These are phyloP conservation scores for Zosterops japonicus DNA, from an alignment of 2,113 vertebrate species.

Conservation along the genomic window DNA sequence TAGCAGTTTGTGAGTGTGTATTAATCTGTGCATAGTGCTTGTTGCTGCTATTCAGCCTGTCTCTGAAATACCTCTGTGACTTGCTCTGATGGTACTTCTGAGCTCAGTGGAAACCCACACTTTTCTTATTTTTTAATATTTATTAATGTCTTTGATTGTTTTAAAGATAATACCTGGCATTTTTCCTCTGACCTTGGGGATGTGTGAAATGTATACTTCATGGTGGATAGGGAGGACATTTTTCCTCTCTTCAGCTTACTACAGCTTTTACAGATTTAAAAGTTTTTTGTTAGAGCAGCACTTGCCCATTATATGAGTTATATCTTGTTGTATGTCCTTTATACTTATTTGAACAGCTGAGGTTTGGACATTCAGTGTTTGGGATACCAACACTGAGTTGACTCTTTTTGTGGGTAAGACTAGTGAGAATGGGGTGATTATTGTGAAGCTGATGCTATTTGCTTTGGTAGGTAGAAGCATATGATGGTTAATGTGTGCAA, in stretches of 20 bases:
- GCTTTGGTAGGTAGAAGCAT: neutral
- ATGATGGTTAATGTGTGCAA: neutral
- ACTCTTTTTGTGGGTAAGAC: neutral
- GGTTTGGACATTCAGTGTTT: neutral
- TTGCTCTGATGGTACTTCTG: no score
- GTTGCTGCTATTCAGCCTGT: neutral
- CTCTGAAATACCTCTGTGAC: neutral
- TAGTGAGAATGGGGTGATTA: neutral
- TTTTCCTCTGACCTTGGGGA: neutral
- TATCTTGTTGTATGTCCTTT: neutral
- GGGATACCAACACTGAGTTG: neutral
- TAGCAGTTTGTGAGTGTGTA: neutral
- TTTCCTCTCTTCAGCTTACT: neutral
- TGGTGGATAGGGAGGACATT: neutral
- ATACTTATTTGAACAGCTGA: rapidly evolving
- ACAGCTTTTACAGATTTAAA: neutral
- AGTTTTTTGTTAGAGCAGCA: neutral
- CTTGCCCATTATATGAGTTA: neutral
- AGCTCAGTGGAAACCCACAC: neutral
- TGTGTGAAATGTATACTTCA: neutral
- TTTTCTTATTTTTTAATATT: neutral
- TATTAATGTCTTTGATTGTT: neutral
- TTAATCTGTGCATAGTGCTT: neutral
- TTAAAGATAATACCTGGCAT: neutral
- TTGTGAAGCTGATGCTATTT: neutral